These are phyloP conservation scores for Cynodonichthys magdalenae DNA, from an alignment of 2,797 vertebrate species.

Conservation along the genomic window DNA sequence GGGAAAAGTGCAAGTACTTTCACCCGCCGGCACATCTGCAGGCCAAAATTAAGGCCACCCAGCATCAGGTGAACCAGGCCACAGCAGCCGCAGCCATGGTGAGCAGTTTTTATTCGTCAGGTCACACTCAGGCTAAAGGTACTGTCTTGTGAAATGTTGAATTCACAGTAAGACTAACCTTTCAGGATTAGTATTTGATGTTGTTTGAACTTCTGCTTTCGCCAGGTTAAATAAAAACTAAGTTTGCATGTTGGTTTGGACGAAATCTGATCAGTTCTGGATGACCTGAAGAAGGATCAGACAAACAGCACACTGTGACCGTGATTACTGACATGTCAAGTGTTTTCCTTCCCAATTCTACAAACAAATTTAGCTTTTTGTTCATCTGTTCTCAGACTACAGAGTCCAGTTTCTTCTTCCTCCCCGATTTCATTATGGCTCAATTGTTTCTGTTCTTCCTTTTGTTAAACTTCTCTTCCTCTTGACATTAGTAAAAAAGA, in stretches of 20 bases:
- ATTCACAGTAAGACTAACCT: slow-evolving; percentile 1
- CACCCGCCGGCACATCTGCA: slow-evolving; percentile 97
- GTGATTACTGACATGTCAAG: slow-evolving; percentile 3
- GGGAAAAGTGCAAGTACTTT: slow-evolving; percentile 99
- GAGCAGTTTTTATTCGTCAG: slow-evolving; percentile 69
- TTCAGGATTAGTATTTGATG: slow-evolving; percentile 26
- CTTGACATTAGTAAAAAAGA: slow-evolving; percentile 58
- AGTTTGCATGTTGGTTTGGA: slow-evolving; percentile 50
- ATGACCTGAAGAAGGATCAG: slow-evolving; percentile 58
- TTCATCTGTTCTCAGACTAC: slow-evolving; percentile 58
- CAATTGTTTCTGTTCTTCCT: slow-evolving; percentile 72
- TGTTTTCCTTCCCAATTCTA: slow-evolving; percentile 17
- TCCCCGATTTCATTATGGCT: slow-evolving; percentile 52
- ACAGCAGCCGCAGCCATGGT: slow-evolving; percentile 98
- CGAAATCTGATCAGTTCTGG: slow-evolving; percentile 33
- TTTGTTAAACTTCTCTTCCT: slow-evolving; percentile 69
- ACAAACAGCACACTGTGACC: slow-evolving; percentile 29
- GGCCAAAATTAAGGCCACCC: slow-evolving; percentile 99
- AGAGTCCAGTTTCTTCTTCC: slow-evolving; percentile 41
- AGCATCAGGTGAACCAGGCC: slow-evolving; percentile 99
- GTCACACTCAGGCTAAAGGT: slow-evolving; percentile 24
- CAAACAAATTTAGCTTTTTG: slow-evolving; percentile 23
- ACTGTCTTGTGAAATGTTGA: slow-evolving; percentile 3
- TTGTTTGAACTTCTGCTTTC: slow-evolving; percentile 57
- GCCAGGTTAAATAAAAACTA: slow-evolving; percentile 23